phyloP scores from a whole-genome alignment of 1,140 invertebrate species.

The Whitmania pigra region DNA sequence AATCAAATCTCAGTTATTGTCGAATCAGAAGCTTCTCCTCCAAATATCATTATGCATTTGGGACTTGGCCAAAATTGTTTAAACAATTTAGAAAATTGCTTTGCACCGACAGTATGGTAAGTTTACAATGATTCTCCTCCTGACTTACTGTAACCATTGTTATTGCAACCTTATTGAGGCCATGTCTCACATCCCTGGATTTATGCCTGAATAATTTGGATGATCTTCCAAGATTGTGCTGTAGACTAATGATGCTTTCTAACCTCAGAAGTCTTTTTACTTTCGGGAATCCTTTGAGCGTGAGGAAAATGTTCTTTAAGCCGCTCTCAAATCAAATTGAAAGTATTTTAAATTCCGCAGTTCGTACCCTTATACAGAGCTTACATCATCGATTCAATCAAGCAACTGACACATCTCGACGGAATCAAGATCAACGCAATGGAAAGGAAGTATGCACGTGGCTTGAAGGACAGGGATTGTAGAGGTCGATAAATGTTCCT shows the following conservation, averaged over 20 bases:
- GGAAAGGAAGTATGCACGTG: background rate
- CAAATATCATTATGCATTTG: background rate
- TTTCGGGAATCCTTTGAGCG: slow-evolving; percentile 2
- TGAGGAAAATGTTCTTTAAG: background rate
- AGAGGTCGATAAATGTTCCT: background rate
- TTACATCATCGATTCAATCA: background rate
- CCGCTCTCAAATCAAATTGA: background rate
- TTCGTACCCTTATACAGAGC: background rate
- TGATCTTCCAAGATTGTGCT: background rate
- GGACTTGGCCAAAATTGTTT: slow-evolving; percentile 2
- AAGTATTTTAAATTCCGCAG: background rate
- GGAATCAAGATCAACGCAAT: background rate
- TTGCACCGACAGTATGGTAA: background rate
- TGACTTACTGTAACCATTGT: background rate
- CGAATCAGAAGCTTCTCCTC: background rate
- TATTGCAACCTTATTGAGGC: background rate
- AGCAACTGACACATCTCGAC: background rate
- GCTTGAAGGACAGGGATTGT: background rate
- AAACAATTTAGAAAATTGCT: background rate
- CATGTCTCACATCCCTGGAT: slow-evolving; percentile 1
- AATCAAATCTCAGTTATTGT: background rate
- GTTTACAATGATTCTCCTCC: background rate
- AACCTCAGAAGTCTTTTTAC: background rate
- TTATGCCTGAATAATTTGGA: background rate
- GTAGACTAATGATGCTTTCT: background rate